Percentiles rank a stretch among this genome's conserved stretches.
Evolutionary conservation across 2,888 invertebrate genomes (phyloP).

Genomic region (Xanthorhoe designata): DNA sequence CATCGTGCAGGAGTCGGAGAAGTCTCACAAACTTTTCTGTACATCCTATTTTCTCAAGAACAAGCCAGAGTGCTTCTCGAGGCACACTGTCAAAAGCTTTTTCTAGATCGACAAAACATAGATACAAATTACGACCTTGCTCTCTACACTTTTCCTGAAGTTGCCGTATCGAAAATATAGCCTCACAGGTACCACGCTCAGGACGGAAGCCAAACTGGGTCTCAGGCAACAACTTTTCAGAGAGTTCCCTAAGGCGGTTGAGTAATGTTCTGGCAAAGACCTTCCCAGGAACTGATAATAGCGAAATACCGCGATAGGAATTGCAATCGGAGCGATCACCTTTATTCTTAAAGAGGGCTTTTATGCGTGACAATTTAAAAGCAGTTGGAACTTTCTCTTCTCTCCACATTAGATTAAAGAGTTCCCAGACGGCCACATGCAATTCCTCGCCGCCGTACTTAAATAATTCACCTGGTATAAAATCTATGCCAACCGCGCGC

Average conservation of each 20-base stretch:
- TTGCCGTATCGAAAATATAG: neutral
- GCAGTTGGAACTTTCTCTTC: neutral
- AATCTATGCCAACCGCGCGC: neutral
- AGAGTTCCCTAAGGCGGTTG: neutral
- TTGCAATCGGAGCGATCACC: neutral
- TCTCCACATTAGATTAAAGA: neutral
- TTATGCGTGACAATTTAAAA: neutral
- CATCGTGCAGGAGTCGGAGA: neutral
- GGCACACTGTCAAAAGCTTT: constrained; percentile 12
- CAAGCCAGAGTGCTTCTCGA: neutral
- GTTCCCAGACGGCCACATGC: neutral
- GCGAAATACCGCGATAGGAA: neutral
- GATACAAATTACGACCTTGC: neutral
- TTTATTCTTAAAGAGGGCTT: neutral
- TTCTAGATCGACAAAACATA: constrained; percentile 3
- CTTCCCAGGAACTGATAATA: neutral
- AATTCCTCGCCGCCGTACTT: neutral
- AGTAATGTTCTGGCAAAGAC: neutral
- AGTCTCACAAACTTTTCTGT: constrained; percentile 1
- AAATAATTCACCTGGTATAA: neutral
- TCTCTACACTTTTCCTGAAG: neutral
- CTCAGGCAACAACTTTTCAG: neutral
- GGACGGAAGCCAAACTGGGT: constrained; percentile 3
- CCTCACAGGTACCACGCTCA: neutral
- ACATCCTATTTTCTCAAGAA: neutral